phyloP scores from a whole-genome alignment of 2,797 vertebrate genomes.

The Silurus aristotelis region DNA sequence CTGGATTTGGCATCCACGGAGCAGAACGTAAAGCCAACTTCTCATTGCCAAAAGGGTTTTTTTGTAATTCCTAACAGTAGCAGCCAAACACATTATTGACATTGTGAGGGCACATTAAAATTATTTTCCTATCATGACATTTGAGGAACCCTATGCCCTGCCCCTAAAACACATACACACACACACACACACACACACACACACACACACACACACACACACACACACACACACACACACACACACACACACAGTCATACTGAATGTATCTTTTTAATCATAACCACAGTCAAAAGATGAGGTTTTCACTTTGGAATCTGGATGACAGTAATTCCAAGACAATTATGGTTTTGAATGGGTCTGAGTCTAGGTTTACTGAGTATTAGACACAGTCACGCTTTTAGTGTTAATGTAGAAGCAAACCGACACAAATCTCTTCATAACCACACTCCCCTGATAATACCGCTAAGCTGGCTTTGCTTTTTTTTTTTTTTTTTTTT shows the following conservation, averaged over 20 bases:
- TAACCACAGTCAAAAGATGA: conserved; percentile 58
- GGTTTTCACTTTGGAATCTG: conserved; percentile 58
- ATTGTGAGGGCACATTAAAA: conserved; percentile 59
- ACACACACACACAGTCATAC: conserved; percentile 19
- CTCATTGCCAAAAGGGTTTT: conserved; percentile 25
- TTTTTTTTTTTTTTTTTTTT: conserved; percentile 43
- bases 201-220: conserved; percentile 1
- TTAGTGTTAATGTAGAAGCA: conserved; percentile 53
- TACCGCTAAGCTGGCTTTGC: conserved; percentile 17
- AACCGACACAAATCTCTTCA: conserved; percentile 49
- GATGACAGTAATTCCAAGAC: conserved; percentile 53
- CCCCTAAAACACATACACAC: background rate
- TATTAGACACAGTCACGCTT: conserved; percentile 52
- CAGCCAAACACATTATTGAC: conserved; percentile 63
- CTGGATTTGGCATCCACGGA: conserved; percentile 6
- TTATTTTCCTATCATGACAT: conserved; percentile 60
- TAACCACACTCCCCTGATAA: conserved; percentile 44
- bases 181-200: conserved; percentile 7
- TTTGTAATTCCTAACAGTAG: conserved; percentile 56
- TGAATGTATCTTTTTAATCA: conserved; percentile 47
- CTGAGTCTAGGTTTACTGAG: conserved; percentile 48
- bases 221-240: background rate
- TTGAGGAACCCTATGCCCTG: conserved; percentile 39
- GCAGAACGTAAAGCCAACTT: conserved; percentile 10
- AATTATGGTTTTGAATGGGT: conserved; percentile 60